Evolutionary conservation across 2,888 invertebrate genomes (phyloP).

Genomic region (Galeopsomyia nigrocyanea): DNA sequence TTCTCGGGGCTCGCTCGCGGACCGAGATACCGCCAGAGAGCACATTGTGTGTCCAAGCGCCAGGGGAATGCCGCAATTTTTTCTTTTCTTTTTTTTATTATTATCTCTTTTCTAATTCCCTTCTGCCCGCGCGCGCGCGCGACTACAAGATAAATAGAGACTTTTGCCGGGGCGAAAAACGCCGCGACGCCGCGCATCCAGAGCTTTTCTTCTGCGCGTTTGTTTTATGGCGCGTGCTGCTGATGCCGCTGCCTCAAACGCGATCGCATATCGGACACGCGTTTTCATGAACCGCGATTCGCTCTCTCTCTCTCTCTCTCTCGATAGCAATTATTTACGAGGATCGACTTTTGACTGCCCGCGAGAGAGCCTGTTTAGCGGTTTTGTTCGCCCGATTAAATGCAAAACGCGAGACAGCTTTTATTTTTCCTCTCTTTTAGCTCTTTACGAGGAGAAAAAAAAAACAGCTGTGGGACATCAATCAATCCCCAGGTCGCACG

Average conservation of each 20-base stretch:
- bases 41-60: constrained; percentile 11
- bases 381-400: constrained; percentile 11
- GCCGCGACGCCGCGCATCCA: no score
- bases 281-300: constrained; percentile 26
- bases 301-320: no score
- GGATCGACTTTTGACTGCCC: background rate
- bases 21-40: constrained; percentile 16
- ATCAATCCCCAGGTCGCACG: no score
- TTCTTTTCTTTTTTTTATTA: background rate
- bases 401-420: background rate
- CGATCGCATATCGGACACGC: constrained; percentile 34
- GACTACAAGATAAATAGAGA: constrained; percentile 32
- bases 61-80: constrained; percentile 11
- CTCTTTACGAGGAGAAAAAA: no score
- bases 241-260: background rate
- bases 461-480: no score
- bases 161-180: constrained; percentile 22
- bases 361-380: background rate
- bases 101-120: background rate
- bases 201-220: background rate
- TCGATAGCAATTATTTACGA: constrained; percentile 42
- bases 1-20: background rate
- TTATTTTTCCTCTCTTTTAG: no score
- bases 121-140: background rate
- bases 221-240: background rate